phyloP scores from a whole-genome alignment of 2,113 vertebrate genomes.

The Hipposideros armiger region DNA sequence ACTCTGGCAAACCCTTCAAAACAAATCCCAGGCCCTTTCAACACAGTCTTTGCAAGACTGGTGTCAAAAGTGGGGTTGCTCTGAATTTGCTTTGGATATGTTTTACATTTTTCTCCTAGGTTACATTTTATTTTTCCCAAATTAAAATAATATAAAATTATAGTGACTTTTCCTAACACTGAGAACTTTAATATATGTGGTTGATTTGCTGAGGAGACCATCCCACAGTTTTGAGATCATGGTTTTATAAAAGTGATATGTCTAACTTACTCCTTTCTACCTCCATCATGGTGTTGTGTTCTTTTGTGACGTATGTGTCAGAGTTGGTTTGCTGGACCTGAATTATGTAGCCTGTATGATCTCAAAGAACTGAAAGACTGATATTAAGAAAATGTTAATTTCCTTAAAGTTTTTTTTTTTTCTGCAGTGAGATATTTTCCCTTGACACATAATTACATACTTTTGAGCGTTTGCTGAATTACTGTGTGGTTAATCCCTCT shows the following conservation, averaged over 20 bases:
- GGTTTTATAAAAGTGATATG: not conserved
- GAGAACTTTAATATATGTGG: not conserved
- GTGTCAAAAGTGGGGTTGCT: not conserved
- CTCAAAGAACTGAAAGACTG: slow-evolving; percentile 5
- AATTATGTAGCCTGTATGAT: not conserved
- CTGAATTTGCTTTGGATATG: slow-evolving; percentile 11
- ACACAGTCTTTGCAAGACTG: not conserved
- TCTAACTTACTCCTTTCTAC: not conserved
- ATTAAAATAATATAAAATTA: slow-evolving; percentile 13
- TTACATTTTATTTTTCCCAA: not conserved
- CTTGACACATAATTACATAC: not conserved
- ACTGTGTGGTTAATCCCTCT: slow-evolving; percentile 56
- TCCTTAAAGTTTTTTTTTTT: not conserved
- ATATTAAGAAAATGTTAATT: not conserved
- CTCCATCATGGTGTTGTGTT: not conserved
- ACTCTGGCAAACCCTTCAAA: not conserved
- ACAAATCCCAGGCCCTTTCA: no score
- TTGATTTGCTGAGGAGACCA: not conserved
- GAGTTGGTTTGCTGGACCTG: not conserved
- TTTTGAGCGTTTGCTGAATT: slow-evolving; percentile 10
- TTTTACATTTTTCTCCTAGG: slow-evolving; percentile 16
- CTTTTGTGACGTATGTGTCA: not conserved
- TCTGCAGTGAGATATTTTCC: slow-evolving; percentile 40
- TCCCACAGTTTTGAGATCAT: slow-evolving; percentile 1
- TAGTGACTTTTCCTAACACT: not conserved